These are phyloP conservation scores for Scatophagus argus DNA, from an alignment of 2,113 vertebrate genomes.

Conservation along the genomic window DNA sequence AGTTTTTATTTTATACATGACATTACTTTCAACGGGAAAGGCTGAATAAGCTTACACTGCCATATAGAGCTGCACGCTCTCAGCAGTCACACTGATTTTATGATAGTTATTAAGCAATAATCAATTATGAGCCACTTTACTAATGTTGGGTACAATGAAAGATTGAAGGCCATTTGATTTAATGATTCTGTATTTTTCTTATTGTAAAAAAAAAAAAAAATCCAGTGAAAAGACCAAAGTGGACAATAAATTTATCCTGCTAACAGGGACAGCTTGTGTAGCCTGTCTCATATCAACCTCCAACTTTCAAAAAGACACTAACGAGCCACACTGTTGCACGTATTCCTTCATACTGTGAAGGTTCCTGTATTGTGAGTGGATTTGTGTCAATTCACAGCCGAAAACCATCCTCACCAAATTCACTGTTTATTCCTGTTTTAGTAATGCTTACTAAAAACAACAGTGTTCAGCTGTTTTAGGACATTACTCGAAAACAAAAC, in stretches of 20 bases:
- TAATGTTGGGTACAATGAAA: neutral
- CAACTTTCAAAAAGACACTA: too few relatives aligned
- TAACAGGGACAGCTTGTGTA: too few relatives aligned
- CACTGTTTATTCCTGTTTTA: neutral
- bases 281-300: too few relatives aligned
- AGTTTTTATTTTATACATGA: conserved; percentile 12
- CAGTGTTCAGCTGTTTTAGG: neutral
- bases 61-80: neutral
- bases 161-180: neutral
- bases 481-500: neutral
- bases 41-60: neutral
- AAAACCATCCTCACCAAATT: neutral
- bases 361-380: too few relatives aligned
- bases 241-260: too few relatives aligned
- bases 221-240: too few relatives aligned
- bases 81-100: neutral
- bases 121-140: neutral
- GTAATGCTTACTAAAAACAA: neutral
- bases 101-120: neutral
- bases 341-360: neutral
- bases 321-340: neutral
- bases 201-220: neutral
- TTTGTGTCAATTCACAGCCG: neutral
- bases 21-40: neutral
- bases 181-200: neutral